Evolutionary conservation across 2,888 invertebrate species (phyloP).

Genomic region (Pseudococcus longispinus): DNA sequence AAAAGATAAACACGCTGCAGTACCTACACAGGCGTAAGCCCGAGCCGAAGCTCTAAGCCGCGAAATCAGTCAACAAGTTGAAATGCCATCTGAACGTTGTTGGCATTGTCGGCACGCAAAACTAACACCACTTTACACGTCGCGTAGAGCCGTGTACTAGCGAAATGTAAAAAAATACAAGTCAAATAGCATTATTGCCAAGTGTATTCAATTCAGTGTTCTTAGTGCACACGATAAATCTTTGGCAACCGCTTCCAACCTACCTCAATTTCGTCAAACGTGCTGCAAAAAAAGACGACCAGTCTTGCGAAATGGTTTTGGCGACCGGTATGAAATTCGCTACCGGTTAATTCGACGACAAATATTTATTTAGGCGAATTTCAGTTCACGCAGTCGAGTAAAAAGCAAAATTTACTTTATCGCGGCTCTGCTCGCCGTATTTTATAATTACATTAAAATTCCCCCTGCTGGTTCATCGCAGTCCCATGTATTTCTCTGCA

Average conservation of each 20-base stretch:
- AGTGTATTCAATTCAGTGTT: background rate
- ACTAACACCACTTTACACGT: conserved; percentile 22
- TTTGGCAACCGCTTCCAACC: background rate
- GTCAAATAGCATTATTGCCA: background rate
- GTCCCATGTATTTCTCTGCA: background rate
- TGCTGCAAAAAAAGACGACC: background rate
- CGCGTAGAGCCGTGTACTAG: background rate
- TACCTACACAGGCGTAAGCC: background rate
- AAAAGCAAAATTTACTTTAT: conserved; percentile 18
- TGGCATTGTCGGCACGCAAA: conserved; percentile 26
- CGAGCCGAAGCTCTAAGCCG: background rate
- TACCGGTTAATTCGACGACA: background rate
- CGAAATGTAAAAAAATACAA: background rate
- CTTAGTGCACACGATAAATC: background rate
- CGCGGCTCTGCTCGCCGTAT: background rate
- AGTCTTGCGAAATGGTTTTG: background rate
- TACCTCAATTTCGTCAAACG: background rate
- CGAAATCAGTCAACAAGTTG: conserved; percentile 34
- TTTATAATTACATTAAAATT: conserved; percentile 31
- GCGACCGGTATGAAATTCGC: background rate
- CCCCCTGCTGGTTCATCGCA: background rate
- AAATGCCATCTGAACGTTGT: background rate
- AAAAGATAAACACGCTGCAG: conserved; percentile 2
- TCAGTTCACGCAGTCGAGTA: background rate
- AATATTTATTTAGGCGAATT: conserved; percentile 28